Evolutionary conservation across 2,888 invertebrate genomes (phyloP), one percentile per base, ranked within the genome.

Genomic region (Steromphala cineraria): DNA sequence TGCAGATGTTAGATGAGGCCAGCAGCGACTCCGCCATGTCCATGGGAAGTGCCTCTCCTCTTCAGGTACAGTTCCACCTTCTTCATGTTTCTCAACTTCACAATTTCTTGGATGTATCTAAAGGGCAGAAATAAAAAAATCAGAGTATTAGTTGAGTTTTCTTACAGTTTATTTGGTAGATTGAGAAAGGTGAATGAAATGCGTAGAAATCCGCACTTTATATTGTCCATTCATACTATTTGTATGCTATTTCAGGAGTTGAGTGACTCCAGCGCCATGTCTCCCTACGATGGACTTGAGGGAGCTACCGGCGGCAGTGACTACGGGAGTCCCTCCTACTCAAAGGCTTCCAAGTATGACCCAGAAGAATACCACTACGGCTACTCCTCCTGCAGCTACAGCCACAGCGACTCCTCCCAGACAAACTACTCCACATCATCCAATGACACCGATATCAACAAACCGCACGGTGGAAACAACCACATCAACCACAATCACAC

Each of bases 401-500:
- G 86, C 71, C 52, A 81, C 71, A 78, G 82, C 24, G 85, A 82
- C 17, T 76, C 79, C 28, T 80, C 78, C 40, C 82, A 83, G 56
- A 88, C 87, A 13, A 91, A 90, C 83, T 89, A 89, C 80, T 90
- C 90, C 52, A 85, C 90, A 0, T 88, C 89, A 5, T 90, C 90
- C 46, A 91, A 91, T 74, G 91, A 90, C 81, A 91, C 90, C 0
- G 87, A 88, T 81, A 85, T 79, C 31, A 84, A 83, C 71, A 83
- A 85, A 40, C 85, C 86, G 15, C 82, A 76, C 10, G 79, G 80
- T 17, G 78, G 79, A 17, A 82, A 85, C 17, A 87, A 88, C 62
- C 90, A 90, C 62, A 84, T 91, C 36, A 87, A 87, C 62, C 92
- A 93, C 85, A 93, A 93, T 86, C 93, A 93, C 83, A 89, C 92